Evolutionary conservation across 2,888 invertebrate species (phyloP), one percentile per base, ranked within the genome.

Genomic region (Phyllotreta cruciferae): DNA sequence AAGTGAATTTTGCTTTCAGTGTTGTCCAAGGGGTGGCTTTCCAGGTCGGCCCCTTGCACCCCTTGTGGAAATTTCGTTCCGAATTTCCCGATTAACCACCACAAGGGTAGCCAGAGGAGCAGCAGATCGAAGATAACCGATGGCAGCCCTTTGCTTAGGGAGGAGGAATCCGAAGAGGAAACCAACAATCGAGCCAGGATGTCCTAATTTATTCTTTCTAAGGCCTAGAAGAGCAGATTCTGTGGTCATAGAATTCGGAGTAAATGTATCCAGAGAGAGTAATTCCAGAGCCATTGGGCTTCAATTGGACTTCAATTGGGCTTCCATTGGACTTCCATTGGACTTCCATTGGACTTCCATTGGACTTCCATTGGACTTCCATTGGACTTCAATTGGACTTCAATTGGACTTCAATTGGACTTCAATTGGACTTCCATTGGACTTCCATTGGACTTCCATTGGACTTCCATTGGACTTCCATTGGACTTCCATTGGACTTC

Each of bases 41-140:
- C 92, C 1, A 68, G 90, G 24, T 92, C 92, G 0, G 93, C 93
- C 0, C 93, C 93, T 0, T 90, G 90, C 1, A 93, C 92, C 0
- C 93, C 93, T 0, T 88, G 88, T 67, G 82, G 89, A 37, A 87
- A 87, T 36, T 82, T 89, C 57, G 88, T 88, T 10, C 89, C 90
- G 7, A 83, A 88, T 68, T 87, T 88, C 10, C 86, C 89, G 47
- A 81, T 86, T n/a, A 60, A 66, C 37, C 66, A 68, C n/a, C 65
- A 65, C 55, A 64, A 63, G 45, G 62, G 65, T 37, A 85, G 85
- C 37, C 82, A 86, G 61, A 82, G 82, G 67, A 83, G 83, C 64
- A 70, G 85, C 82, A 69, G 82, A 80, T 69, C 80, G 76, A 66
- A 83, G 81, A 69, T 80, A 13, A 85, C 83, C 58, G 90, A 90